phyloP scores from a whole-genome alignment of 1,140 invertebrate species.

The Hydropsyche tenuis region DNA sequence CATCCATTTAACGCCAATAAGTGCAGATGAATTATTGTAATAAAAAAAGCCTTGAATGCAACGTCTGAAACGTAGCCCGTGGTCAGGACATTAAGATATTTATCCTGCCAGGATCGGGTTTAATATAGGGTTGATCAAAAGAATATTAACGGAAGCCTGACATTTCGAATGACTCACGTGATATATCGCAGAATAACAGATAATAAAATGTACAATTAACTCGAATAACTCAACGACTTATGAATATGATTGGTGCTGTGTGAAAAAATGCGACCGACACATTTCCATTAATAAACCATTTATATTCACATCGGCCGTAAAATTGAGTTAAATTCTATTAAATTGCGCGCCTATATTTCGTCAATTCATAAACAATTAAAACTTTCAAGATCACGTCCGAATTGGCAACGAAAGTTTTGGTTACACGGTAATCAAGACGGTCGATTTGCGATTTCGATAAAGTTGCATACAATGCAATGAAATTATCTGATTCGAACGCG shows the following conservation, averaged over 20 bases:
- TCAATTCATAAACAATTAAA: too few species aligned
- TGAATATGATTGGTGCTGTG: neutral
- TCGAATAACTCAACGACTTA: neutral
- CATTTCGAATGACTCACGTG: neutral
- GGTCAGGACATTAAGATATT: constrained; percentile 16
- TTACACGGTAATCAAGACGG: neutral
- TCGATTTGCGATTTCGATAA: constrained; percentile 6
- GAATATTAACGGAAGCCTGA: neutral
- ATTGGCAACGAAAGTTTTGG: too few species aligned
- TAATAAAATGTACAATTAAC: neutral
- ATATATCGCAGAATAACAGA: neutral
- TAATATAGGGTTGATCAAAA: constrained; percentile 1
- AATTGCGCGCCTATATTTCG: too few species aligned
- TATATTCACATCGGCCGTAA: neutral
- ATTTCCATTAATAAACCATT: constrained; percentile 9
- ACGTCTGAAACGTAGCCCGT: neutral
- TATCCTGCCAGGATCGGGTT: neutral
- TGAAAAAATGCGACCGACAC: neutral
- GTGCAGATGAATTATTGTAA: neutral
- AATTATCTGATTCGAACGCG: neutral
- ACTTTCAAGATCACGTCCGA: too few species aligned
- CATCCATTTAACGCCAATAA: neutral
- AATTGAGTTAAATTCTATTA: too few species aligned
- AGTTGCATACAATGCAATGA: neutral
- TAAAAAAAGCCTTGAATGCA: neutral